Conservation (phyloP, 1,140 invertebrate species). For the Scaptomyza montana region DNA sequence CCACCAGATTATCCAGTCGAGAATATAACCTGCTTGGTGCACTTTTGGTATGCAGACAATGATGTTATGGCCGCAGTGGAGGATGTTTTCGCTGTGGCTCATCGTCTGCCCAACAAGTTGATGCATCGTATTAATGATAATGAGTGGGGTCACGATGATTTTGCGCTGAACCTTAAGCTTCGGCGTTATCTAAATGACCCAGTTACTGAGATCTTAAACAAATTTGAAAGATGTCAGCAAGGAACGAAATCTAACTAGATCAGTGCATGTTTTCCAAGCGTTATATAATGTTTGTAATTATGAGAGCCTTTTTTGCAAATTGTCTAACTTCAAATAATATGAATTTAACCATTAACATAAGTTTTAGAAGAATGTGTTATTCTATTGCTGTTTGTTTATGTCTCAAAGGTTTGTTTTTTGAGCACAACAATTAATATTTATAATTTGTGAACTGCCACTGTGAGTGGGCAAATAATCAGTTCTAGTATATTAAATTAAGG, state of each 20-base stretch:
- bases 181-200: conserved; percentile 61
- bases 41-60: conserved; percentile 86
- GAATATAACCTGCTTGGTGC: conserved; percentile 86
- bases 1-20: conserved; percentile 86
- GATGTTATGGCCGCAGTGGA: conserved; percentile 85
- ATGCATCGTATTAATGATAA: conserved; percentile 85
- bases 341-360: too few relatives aligned
- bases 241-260: background rate
- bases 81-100: conserved; percentile 86
- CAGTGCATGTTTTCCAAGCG: background rate
- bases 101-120: conserved; percentile 64
- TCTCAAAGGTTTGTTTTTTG: too few relatives aligned
- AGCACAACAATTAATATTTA: background rate
- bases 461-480: conserved; percentile 1
- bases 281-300: background rate
- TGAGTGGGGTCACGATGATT: conserved; percentile 87
- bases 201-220: conserved; percentile 58
- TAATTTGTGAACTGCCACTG: too few relatives aligned
- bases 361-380: too few relatives aligned
- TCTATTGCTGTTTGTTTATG: too few relatives aligned
- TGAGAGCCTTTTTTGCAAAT: too few relatives aligned
- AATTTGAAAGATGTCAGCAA: conserved; percentile 30
- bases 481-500: too few relatives aligned
- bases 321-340: too few relatives aligned
- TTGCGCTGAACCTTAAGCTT: conserved; percentile 56